phyloP scores from a whole-genome alignment of 2,113 vertebrate genomes.

The Willisornis vidua region DNA sequence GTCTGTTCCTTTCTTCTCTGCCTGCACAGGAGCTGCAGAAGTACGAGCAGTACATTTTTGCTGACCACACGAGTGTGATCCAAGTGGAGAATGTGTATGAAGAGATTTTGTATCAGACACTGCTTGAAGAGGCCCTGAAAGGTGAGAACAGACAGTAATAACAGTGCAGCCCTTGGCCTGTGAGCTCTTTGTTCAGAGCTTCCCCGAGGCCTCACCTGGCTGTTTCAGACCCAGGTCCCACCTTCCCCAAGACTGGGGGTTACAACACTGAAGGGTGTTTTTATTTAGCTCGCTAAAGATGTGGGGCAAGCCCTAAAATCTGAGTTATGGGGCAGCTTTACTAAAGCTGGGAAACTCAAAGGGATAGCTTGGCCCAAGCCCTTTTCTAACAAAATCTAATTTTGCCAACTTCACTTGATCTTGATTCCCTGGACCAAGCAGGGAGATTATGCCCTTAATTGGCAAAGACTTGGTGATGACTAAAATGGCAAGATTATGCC shows the following conservation, averaged over 20 bases:
- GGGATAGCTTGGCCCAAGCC: background rate
- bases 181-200: background rate
- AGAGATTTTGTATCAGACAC: slow-evolving; percentile 81
- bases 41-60: slow-evolving; percentile 83
- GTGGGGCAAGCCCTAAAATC: background rate
- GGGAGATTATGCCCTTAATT: background rate
- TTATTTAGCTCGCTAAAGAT: background rate
- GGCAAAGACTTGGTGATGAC: background rate
- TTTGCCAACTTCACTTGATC: background rate
- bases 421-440: background rate
- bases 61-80: slow-evolving; percentile 85
- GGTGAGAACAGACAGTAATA: slow-evolving; percentile 70
- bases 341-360: background rate
- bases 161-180: background rate
- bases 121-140: slow-evolving; percentile 85
- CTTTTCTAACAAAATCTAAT: background rate
- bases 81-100: slow-evolving; percentile 91
- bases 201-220: background rate
- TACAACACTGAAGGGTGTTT: background rate
- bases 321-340: background rate
- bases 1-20: background rate
- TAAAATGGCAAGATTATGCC: background rate
- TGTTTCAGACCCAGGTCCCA: background rate
- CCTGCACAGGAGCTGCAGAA: slow-evolving; percentile 82
- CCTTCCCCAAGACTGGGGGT: background rate